Base-by-base conservation (phyloP, 92 coral and sea anemone genomes). In the Zoanthus solanderi region DNA sequence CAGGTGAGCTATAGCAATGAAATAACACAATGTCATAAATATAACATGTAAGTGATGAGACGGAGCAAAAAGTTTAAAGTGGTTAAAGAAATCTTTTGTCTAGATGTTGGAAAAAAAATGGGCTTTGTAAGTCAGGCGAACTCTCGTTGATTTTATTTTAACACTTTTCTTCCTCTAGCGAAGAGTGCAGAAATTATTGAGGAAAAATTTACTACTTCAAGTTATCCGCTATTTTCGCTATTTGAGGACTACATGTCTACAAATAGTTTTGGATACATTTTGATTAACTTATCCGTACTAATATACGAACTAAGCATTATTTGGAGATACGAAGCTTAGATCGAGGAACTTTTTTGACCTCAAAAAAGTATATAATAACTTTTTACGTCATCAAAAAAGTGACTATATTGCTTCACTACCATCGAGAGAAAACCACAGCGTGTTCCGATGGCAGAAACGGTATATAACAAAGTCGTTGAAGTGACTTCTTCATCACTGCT, bases 401-500 rank as follows among this genome's bases (percentile, higher is more conserved):
- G 75, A 69, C 46, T 13, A 1, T 69, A 37, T 9, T n/a, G 9
- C 75, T 69, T 69, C 45, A 16, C 12, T 48, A 75, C 50, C 45
- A 81, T 47, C 63, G 12, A 69, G 46, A 69, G 31, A 69, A 69
- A 34, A 69, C 14, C 13, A 31, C 46, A 52, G 10, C 30, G 15
- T 32, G 5, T 46, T 29, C 23, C 14, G n/a, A 81, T 81, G 85
- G 46, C 63, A 2, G 61, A 18, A 63, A n/a, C 61, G n/a, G 85
- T 46, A 13, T 47, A 81, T 66, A 81, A 81, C 75, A 81, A 61
- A 7, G 88, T 85, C 11, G 73, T 97, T 57, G 99, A 95, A 91
- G 92, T 97, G 58, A 92, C 95, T 18, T 95, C 97, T 11, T 94
- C 95, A 52, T 93, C 99, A 0, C 93, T 95, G 0, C 93, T 94